Percentiles rank a stretch among this genome's conserved stretches.
Conservation (phyloP, 2,888 invertebrate species). For the Temnothorax ravouxi region DNA sequence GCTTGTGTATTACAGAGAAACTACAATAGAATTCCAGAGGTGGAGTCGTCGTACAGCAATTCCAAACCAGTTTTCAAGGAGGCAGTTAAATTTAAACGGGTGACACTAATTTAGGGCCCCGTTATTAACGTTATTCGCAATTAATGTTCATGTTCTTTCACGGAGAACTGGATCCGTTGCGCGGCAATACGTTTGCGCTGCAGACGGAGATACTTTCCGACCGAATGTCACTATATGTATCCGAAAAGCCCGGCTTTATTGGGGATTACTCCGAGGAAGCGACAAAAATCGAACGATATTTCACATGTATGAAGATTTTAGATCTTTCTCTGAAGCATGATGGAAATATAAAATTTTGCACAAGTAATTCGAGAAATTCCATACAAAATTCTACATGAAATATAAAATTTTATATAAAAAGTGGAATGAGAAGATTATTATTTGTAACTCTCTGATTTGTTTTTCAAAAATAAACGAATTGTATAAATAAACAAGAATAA, state of each 20-base stretch:
- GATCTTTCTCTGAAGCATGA: neutral
- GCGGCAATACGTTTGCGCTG: conserved; percentile 20
- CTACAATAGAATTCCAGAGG: conserved; percentile 71
- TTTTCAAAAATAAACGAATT: neutral
- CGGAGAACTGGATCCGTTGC: conserved; percentile 38
- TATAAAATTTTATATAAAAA: neutral
- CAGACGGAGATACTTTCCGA: conserved; percentile 37
- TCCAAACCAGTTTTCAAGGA: conserved; percentile 69
- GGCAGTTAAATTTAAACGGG: conserved; percentile 72
- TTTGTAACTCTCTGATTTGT: neutral
- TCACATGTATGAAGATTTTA: neutral
- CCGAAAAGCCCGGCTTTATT: neutral
- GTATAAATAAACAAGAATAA: neutral
- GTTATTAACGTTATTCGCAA: conserved; percentile 73
- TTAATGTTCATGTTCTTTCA: conserved; percentile 64
- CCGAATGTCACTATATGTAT: conserved; percentile 14
- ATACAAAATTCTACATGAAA: neutral
- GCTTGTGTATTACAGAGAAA: conserved; percentile 63
- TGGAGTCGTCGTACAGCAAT: conserved; percentile 66
- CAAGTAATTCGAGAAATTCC: neutral
- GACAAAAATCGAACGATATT: neutral
- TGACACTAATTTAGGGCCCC: conserved; percentile 64
- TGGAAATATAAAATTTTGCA: neutral
- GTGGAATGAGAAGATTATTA: neutral
- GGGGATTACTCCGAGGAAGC: neutral